These are phyloP conservation scores for Spodoptera litura DNA, from an alignment of 1,140 invertebrate species.

Conservation along the genomic window DNA sequence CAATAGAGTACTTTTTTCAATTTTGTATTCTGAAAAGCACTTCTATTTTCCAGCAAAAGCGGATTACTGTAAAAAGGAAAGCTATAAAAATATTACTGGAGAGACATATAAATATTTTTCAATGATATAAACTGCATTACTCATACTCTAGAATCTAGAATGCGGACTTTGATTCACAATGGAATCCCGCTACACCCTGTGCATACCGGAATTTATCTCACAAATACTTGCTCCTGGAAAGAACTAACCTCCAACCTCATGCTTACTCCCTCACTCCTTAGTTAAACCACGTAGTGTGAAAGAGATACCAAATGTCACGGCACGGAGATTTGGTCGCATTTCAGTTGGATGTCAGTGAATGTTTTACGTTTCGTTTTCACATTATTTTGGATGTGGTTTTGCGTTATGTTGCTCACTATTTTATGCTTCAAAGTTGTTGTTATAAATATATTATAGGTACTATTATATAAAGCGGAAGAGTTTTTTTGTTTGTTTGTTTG, in stretches of 20 bases:
- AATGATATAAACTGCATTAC: slow-evolving; percentile 16
- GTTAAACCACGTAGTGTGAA: neutral
- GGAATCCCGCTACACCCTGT: slow-evolving; percentile 36
- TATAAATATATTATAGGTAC: too few relatives aligned
- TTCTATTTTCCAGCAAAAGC: slow-evolving; percentile 9
- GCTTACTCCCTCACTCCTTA: slow-evolving; percentile 1
- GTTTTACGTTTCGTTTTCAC: slow-evolving; percentile 21
- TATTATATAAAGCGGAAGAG: too few relatives aligned
- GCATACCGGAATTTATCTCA: slow-evolving; percentile 43
- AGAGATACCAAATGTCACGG: neutral
- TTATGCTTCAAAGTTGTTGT: neutral
- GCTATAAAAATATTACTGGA: neutral
- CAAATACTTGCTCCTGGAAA: slow-evolving; percentile 9
- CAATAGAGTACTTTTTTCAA: neutral
- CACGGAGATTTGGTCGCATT: slow-evolving; percentile 12
- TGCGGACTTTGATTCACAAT: slow-evolving; percentile 34
- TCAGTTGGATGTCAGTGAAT: slow-evolving; percentile 6
- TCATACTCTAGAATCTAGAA: slow-evolving; percentile 22
- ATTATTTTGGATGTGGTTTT: slow-evolving; percentile 16
- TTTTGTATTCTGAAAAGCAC: neutral
- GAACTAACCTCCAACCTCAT: slow-evolving; percentile 1
- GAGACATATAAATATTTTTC: slow-evolving; percentile 32
- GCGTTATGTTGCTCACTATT: neutral
- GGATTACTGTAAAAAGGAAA: slow-evolving; percentile 20
- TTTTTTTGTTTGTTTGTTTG: too few relatives aligned